Percentiles rank a stretch among this genome's conserved stretches.
Conservation (phyloP, 35 echinoderm and acorn worm genomes). For the Diadema setosum region DNA sequence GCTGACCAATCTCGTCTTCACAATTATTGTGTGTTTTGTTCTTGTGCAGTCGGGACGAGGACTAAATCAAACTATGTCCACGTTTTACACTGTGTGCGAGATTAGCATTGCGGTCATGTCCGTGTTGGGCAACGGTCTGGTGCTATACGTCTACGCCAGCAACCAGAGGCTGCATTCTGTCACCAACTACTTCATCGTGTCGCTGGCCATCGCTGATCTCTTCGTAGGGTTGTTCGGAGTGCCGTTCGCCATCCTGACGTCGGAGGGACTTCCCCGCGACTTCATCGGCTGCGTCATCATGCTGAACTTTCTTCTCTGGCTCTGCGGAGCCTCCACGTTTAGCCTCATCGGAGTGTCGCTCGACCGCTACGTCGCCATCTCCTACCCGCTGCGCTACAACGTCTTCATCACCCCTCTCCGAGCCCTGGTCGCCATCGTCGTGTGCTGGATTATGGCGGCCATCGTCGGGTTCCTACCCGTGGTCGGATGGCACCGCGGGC, state of each 20-base stretch:
- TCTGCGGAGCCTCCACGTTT: constrained; percentile 68
- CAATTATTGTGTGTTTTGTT: no score
- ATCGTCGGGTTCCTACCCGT: constrained; percentile 67
- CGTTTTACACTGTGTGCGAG: neutral
- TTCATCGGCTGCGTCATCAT: constrained; percentile 71
- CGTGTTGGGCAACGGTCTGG: constrained; percentile 52
- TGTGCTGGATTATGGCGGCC: constrained; percentile 46
- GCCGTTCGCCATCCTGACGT: constrained; percentile 67
- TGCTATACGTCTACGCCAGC: constrained; percentile 20
- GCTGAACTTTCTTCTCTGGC: constrained; percentile 62
- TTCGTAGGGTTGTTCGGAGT: constrained; percentile 60
- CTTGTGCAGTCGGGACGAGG: no score
- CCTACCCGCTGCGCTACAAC: constrained; percentile 48
- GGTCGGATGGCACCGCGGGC: constrained; percentile 61
- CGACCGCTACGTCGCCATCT: constrained; percentile 65
- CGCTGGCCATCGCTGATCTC: constrained; percentile 62
- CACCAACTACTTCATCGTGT: constrained; percentile 73
- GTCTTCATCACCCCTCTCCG: constrained; percentile 32
- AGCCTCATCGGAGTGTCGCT: constrained; percentile 67
- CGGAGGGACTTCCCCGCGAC: constrained; percentile 34
- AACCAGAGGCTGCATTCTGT: constrained; percentile 33
- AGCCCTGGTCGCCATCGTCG: constrained; percentile 26
- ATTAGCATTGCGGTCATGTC: constrained; percentile 16
- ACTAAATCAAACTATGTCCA: no score
- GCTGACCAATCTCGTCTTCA: no score